A percentile compares a stretch with the other conserved stretches of the same genome.
Evolutionary conservation across 2,888 invertebrate genomes (phyloP).

Genomic region (Adelognathus sp.): DNA sequence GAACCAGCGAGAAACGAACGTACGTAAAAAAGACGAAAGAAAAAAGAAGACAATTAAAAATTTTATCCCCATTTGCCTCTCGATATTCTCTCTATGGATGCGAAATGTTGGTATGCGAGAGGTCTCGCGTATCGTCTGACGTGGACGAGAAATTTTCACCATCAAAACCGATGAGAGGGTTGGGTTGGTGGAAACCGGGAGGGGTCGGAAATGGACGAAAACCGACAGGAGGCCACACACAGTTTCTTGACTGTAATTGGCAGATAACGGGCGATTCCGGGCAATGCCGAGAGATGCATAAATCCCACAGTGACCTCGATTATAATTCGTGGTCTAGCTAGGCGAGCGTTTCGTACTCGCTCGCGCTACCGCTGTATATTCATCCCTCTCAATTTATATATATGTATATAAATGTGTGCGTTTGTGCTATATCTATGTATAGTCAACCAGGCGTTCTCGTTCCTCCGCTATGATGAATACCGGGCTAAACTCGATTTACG

Average conservation of each 20-base stretch:
- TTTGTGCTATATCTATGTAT: not conserved
- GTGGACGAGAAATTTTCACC: not conserved
- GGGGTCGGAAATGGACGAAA: conserved; percentile 10
- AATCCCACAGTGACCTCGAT: conserved; percentile 70
- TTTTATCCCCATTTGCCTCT: conserved; percentile 1
- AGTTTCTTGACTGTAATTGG: conserved; percentile 63
- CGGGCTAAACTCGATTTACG: conserved; percentile 73
- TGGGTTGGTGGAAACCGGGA: too few relatives aligned
- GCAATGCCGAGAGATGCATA: conserved; percentile 65
- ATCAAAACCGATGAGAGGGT: conserved; percentile 7
- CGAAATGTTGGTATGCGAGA: not conserved
- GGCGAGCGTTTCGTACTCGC: conserved; percentile 11
- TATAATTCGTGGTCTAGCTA: conserved; percentile 67
- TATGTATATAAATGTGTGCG: not conserved
- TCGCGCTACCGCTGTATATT: not conserved
- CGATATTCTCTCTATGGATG: conserved; percentile 10
- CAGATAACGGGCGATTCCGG: conserved; percentile 60
- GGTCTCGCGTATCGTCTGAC: not conserved
- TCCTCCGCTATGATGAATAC: conserved; percentile 67
- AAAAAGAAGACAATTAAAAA: not conserved
- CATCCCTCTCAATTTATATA: not conserved
- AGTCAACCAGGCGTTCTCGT: not conserved
- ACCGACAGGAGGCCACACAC: conserved; percentile 4
- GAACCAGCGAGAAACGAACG: not conserved
- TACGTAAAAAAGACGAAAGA: not conserved